These are phyloP conservation scores for Pygoscelis adeliae DNA, from an alignment of 2,113 vertebrate genomes.

Conservation along the genomic window DNA sequence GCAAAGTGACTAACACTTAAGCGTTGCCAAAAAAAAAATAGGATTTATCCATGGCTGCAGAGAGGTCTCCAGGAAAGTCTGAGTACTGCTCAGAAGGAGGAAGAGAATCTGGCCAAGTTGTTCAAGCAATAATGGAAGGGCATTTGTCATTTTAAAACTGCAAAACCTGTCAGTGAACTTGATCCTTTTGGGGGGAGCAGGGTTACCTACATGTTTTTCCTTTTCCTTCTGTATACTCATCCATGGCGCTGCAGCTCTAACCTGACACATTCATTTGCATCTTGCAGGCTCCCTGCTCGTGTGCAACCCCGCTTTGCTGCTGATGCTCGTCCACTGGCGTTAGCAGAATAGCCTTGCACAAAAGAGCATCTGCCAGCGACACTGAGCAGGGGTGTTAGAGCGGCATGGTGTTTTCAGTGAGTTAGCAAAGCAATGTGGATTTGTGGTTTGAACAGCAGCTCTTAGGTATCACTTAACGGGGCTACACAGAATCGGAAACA, in stretches of 20 bases:
- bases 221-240: background rate
- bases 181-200: background rate
- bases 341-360: background rate
- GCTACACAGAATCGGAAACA: background rate
- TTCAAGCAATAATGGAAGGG: background rate
- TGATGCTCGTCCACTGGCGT: background rate
- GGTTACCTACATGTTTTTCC: background rate
- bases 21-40: background rate
- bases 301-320: background rate
- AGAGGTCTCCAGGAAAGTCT: background rate
- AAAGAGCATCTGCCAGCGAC: background rate
- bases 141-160: background rate
- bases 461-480: background rate
- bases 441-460: background rate
- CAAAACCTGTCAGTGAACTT: background rate
- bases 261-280: background rate
- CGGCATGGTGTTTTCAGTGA: fast-evolving
- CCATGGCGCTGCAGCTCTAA: fast-evolving
- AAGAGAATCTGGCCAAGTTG: background rate
- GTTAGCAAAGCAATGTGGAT: background rate
- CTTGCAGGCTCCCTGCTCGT: background rate
- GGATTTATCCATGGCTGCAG: background rate
- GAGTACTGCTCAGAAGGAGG: background rate
- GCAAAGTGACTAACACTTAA: background rate
- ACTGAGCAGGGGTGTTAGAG: background rate